Conservation (phyloP, 2,797 vertebrate species). For the Dromococcyx pavoninus region DNA sequence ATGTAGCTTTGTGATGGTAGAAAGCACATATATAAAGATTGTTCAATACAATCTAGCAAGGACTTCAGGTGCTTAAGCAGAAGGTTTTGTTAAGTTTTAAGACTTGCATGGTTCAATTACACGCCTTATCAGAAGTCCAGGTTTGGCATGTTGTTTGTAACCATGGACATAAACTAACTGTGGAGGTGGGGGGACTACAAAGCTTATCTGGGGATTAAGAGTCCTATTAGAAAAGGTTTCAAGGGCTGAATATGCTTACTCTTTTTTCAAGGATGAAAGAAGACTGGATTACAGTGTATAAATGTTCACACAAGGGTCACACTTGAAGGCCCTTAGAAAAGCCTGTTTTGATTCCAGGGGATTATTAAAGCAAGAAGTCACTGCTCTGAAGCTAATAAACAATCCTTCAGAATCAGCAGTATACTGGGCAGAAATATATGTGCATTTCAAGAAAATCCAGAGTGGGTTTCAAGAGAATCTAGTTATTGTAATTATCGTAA, state of each 20-base stretch:
- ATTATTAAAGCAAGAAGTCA: constrained; percentile 34
- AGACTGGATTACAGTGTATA: not conserved
- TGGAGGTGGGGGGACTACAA: not conserved
- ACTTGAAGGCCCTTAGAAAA: constrained; percentile 13
- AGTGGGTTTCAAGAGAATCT: not conserved
- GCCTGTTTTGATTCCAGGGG: not conserved
- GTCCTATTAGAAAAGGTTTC: not conserved
- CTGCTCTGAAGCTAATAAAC: not conserved
- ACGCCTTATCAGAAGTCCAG: not conserved
- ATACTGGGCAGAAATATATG: not conserved
- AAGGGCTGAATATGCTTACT: constrained; percentile 8
- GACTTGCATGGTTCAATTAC: not conserved
- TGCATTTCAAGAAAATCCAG: not conserved
- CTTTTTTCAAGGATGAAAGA: not conserved
- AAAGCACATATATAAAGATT: not conserved
- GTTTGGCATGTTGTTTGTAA: not conserved
- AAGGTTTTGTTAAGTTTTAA: not conserved
- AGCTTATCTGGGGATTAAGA: constrained; percentile 27
- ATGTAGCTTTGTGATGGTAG: not conserved
- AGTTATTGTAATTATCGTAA: not conserved
- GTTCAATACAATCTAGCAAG: not conserved
- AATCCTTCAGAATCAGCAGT: not conserved
- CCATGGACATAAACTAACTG: not conserved
- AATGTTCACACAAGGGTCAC: constrained; percentile 29
- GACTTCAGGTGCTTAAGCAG: not conserved